Evolutionary conservation across 2,113 vertebrate species (phyloP), one percentile per base, ranked within the genome.

Genomic region (Mastomys coucha): DNA sequence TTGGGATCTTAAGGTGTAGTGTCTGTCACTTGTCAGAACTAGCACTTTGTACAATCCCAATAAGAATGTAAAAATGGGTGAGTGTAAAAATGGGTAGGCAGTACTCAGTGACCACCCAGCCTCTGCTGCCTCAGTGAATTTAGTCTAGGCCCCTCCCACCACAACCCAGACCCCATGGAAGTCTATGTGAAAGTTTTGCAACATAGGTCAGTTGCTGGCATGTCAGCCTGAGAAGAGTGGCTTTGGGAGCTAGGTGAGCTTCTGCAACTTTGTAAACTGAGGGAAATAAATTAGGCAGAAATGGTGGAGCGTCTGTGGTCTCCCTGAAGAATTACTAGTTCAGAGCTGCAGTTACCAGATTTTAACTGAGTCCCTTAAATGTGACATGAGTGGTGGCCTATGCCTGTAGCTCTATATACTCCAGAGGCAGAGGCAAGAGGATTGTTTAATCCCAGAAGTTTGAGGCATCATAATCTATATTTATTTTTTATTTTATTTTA

Each of bases 171-270:
- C 49, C 22, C 31, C 17, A 42, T 11, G 5, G 33, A 95, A 53
- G 60, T 67, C 33, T 58, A 24, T 87, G 12, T 33, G 19, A n/a
- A 94, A 33, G 31, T 67, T 56, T 80, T 97, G 91, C 91, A 94
- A 89, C 91, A 89, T 88, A 91, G 94, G 85, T 94, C 70, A 76
- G 76, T 88, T 58, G 39, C 77, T 93, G 81, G 72, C 94, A 91
- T 58, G 60, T 78, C 85, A 94, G 0, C 77, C 67, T 88, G 73
- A 56, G 51, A 96, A 91, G 84, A 75, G 89, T 82, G 92, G 76
- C 89, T 73, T 72, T 73, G 19, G 73, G 85, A 97, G 77, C 63
- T 84, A 26, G 14, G 8, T 36, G 91, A 45, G 77, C 58, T 58
- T 58, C 75, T 49, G 14, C 65, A 60, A 42, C 20, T 16, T 96